A percentile compares a stretch with the other conserved stretches of the same genome.
Evolutionary conservation across 2,797 vertebrate genomes (phyloP).

Genomic region (Falco biarmicus): DNA sequence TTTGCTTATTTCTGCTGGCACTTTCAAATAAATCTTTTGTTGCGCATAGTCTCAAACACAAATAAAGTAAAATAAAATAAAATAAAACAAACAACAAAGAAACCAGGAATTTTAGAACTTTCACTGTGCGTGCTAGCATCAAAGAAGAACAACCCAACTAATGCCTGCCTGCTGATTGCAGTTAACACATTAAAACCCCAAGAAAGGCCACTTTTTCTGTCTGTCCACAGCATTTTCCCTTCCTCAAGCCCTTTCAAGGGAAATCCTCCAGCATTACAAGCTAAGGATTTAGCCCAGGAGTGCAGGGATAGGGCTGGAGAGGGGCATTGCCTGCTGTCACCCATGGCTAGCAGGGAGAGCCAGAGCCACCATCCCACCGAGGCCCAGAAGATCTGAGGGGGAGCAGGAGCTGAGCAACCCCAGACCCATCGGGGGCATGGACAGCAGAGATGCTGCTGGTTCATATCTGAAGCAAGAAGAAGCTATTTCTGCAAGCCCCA

Average conservation of each 20-base stretch:
- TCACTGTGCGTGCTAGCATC: not conserved
- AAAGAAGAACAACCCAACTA: not conserved
- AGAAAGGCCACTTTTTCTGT: not conserved
- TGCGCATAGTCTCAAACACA: not conserved
- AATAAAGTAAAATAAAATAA: not conserved
- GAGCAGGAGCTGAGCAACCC: not conserved
- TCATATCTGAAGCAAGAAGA: not conserved
- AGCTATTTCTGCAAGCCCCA: not conserved
- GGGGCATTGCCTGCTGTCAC: not conserved
- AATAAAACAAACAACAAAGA: not conserved
- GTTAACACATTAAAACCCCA: not conserved
- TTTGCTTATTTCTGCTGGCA: not conserved
- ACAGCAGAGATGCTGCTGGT: not conserved
- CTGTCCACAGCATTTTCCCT: not conserved
- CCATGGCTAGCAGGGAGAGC: not conserved
- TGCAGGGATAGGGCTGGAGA: not conserved
- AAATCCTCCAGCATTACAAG: not conserved
- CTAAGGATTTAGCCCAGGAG: not conserved
- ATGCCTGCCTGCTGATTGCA: rapidly evolving
- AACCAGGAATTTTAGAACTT: not conserved
- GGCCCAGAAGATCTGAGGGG: not conserved
- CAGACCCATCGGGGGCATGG: rapidly evolving
- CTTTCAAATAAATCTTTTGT: not conserved
- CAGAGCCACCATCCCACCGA: not conserved
- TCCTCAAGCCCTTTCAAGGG: not conserved